Evolutionary conservation across 2,797 vertebrate genomes (phyloP).

Genomic region (Gila robusta): DNA sequence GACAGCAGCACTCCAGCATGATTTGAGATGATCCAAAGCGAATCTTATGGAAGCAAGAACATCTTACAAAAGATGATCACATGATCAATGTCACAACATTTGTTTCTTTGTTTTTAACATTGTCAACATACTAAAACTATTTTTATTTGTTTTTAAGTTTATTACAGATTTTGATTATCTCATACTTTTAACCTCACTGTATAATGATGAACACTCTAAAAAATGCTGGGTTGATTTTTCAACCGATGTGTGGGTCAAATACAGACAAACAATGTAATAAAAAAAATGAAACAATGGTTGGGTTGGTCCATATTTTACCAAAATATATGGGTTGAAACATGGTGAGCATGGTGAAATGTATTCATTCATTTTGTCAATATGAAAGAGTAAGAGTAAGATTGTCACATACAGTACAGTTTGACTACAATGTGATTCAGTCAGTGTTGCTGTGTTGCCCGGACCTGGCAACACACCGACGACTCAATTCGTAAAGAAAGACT

Average conservation of each 20-base stretch:
- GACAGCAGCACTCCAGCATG: background rate
- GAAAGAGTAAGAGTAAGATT: background rate
- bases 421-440: background rate
- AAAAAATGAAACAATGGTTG: too few relatives aligned
- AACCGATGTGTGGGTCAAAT: background rate
- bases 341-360: background rate
- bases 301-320: too few relatives aligned
- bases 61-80: background rate
- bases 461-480: background rate
- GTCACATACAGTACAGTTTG: background rate
- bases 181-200: background rate
- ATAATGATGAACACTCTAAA: background rate
- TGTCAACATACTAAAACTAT: background rate
- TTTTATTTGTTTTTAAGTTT: background rate
- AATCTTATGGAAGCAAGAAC: background rate
- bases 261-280: background rate
- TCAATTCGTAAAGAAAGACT: slow-evolving; percentile 5
- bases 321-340: too few relatives aligned
- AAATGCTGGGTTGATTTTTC: too few relatives aligned
- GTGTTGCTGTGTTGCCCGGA: background rate
- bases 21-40: background rate
- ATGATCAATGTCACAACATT: background rate
- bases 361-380: background rate
- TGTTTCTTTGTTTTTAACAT: background rate
- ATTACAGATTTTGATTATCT: background rate